Evolutionary conservation across 1,140 invertebrate species (phyloP).

Genomic region (Teleogryllus occipitalis): DNA sequence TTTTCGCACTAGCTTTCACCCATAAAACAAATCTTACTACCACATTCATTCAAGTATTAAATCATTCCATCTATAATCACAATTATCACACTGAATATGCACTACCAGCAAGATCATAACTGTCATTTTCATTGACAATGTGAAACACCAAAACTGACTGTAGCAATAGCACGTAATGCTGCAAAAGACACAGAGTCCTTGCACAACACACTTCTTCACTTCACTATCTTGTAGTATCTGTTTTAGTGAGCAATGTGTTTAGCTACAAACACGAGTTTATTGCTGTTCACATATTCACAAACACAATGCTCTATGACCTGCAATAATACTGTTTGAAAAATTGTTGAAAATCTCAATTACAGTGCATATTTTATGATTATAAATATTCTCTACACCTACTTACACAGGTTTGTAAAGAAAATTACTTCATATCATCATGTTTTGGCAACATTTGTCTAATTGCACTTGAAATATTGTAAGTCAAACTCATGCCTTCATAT

Average conservation of each 20-base stretch:
- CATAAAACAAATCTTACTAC: too few relatives aligned
- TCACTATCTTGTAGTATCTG: neutral
- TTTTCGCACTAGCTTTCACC: too few relatives aligned
- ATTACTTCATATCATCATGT: slow-evolving; percentile 2
- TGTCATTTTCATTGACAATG: neutral
- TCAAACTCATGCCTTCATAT: slow-evolving; percentile 7
- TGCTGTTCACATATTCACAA: slow-evolving; percentile 6
- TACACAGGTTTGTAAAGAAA: neutral
- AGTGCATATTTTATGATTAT: neutral
- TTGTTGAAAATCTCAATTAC: slow-evolving; percentile 7
- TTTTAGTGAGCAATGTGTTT: neutral
- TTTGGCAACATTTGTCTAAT: slow-evolving; percentile 14
- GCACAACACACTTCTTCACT: slow-evolving; percentile 7
- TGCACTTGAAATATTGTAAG: slow-evolving; percentile 14
- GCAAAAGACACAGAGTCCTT: neutral
- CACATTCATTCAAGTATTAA: too few relatives aligned
- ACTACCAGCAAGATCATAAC: neutral
- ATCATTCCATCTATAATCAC: neutral
- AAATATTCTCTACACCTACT: neutral
- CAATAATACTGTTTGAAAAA: slow-evolving; percentile 15
- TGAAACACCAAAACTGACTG: neutral
- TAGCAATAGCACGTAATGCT: neutral
- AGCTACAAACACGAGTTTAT: slow-evolving; percentile 11
- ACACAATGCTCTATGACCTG: neutral
- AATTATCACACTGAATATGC: neutral